Conservation (phyloP, 2,888 invertebrate genomes). For the Encarsia formosa region DNA sequence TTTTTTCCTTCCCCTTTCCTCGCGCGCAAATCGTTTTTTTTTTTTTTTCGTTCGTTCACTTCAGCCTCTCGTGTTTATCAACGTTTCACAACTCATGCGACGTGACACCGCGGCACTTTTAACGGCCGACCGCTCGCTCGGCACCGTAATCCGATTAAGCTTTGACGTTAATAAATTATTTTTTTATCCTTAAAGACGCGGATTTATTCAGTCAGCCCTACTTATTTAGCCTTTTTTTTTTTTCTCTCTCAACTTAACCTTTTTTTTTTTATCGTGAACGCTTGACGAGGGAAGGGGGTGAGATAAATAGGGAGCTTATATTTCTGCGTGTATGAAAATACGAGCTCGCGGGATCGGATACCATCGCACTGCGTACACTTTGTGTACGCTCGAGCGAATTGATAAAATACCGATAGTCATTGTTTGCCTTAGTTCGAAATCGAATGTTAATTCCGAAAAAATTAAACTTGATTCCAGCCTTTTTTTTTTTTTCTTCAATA, state of each 20-base stretch:
- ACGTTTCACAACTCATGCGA: slow-evolving; percentile 36
- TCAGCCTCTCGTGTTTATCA: slow-evolving; percentile 29
- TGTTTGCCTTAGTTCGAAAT: no score
- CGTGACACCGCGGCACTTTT: slow-evolving; percentile 40
- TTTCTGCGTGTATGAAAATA: slow-evolving; percentile 2
- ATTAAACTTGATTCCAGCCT: no score
- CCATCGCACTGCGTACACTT: no score
- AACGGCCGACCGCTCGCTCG: slow-evolving; percentile 25
- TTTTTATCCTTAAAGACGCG: slow-evolving; percentile 17
- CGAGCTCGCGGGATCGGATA: no score
- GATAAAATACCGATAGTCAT: no score
- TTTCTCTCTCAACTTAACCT: not conserved
- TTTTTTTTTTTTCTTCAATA: no score
- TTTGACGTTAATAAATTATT: slow-evolving; percentile 25
- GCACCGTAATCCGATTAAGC: slow-evolving; percentile 25
- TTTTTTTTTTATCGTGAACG: not conserved
- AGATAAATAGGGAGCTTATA: not conserved
- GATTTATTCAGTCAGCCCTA: slow-evolving; percentile 15
- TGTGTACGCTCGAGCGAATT: no score
- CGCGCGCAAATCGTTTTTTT: not conserved
- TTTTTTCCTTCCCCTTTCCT: not conserved
- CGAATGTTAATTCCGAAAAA: no score
- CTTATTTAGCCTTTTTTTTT: slow-evolving; percentile 4
- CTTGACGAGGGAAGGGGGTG: not conserved
- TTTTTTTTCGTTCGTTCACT: slow-evolving; percentile 1